Percentiles rank a stretch among this genome's conserved stretches.
These are phyloP conservation scores for Orthosia cruda DNA, from an alignment of 2,888 invertebrate genomes.

Conservation along the genomic window DNA sequence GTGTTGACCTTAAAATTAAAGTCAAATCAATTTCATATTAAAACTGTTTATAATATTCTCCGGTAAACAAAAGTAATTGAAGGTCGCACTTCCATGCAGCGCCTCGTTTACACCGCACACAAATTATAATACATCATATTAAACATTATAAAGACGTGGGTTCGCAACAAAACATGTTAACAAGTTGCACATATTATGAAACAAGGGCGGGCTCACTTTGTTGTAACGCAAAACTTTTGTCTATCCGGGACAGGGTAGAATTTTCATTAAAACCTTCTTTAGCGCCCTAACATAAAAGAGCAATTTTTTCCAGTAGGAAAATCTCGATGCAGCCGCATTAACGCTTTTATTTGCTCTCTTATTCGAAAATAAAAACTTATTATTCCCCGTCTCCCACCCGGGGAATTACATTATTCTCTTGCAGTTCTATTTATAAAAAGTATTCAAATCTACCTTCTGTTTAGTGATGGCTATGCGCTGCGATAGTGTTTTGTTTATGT, in stretches of 20 bases:
- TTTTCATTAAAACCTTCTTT: slow-evolving; percentile 90
- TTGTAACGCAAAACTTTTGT: slow-evolving; percentile 80
- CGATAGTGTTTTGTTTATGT: slow-evolving; percentile 58
- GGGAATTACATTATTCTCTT: slow-evolving; percentile 87
- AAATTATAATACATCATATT: slow-evolving; percentile 63
- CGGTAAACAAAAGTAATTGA: slow-evolving; percentile 18
- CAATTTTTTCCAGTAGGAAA: slow-evolving; percentile 88
- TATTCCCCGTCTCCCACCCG: slow-evolving; percentile 87
- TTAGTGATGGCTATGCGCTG: slow-evolving; percentile 15
- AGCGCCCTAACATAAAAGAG: slow-evolving; percentile 88
- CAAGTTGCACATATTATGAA: slow-evolving; percentile 72
- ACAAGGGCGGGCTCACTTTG: slow-evolving; percentile 74
- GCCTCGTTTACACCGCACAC: slow-evolving; percentile 41
- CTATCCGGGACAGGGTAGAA: slow-evolving; percentile 82
- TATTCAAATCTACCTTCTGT: slow-evolving; percentile 64
- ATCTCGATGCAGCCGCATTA: slow-evolving; percentile 90
- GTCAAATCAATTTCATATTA: neutral
- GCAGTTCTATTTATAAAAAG: slow-evolving; percentile 83
- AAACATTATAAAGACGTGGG: slow-evolving; percentile 58
- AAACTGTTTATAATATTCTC: neutral
- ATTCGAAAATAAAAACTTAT: slow-evolving; percentile 89
- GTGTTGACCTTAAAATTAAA: too few species aligned
- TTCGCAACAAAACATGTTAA: slow-evolving; percentile 66
- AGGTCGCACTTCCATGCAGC: slow-evolving; percentile 29
- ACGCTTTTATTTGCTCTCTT: slow-evolving; percentile 89